A percentile compares a stretch with the other conserved stretches of the same genome.
Conservation (phyloP, 1,140 invertebrate species). For the Apis cerana region DNA sequence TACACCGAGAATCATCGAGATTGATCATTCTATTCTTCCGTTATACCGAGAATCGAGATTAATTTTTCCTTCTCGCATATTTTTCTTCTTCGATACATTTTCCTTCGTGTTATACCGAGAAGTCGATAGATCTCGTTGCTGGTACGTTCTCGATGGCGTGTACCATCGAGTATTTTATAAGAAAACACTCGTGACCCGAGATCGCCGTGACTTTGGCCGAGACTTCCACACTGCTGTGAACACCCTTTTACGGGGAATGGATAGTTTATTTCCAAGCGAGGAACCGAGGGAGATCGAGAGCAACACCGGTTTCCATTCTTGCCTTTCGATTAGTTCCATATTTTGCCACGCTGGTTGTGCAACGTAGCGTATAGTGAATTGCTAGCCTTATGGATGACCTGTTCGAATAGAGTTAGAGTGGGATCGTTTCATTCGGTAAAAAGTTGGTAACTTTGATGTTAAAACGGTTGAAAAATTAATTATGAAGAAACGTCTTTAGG, state of each 20-base stretch:
- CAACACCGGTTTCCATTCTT: slow-evolving; percentile 18
- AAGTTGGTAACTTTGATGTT: too few species aligned
- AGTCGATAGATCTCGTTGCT: neutral
- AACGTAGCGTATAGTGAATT: neutral
- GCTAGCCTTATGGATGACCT: too few species aligned
- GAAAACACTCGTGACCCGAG: slow-evolving; percentile 35
- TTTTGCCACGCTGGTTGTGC: neutral
- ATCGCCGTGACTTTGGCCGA: slow-evolving; percentile 67
- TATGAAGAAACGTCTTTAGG: too few species aligned
- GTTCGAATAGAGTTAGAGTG: too few species aligned
- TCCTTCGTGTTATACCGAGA: too few species aligned
- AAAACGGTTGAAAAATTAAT: too few species aligned
- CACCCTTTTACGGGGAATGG: slow-evolving; percentile 49
- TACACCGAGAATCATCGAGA: too few species aligned
- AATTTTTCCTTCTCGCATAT: too few species aligned
- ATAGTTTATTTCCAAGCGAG: slow-evolving; percentile 2
- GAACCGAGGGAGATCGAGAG: neutral
- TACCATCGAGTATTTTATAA: neutral
- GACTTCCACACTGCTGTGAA: slow-evolving; percentile 24
- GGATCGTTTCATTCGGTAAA: too few species aligned
- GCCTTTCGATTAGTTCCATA: slow-evolving; percentile 3
- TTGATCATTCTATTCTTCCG: neutral
- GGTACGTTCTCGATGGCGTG: neutral
- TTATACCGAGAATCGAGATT: too few species aligned
- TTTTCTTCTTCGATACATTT: too few species aligned